phyloP scores from a whole-genome alignment of 2,797 vertebrate species.

The Dicrostonyx torquatus region DNA sequence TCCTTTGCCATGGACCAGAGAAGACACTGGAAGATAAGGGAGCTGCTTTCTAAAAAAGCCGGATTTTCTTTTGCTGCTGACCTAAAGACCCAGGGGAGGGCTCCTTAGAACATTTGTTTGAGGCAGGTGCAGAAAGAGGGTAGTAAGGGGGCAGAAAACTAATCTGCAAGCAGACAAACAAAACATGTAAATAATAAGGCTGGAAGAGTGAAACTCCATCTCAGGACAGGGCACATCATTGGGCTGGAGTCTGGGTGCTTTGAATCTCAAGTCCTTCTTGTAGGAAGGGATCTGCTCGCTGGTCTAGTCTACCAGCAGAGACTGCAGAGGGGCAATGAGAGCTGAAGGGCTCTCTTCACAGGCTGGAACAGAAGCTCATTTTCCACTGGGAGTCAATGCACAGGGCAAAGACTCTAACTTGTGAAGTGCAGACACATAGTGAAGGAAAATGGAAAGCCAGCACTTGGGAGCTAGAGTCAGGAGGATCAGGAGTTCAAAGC shows the following conservation, averaged over 20 bases:
- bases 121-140: neutral
- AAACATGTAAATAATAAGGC: neutral
- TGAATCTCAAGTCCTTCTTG: neutral
- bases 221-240: neutral
- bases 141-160: slow-evolving; percentile 2
- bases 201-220: neutral
- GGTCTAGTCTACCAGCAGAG: neutral
- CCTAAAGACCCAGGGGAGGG: neutral
- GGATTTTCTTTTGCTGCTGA: neutral
- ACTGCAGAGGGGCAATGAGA: neutral
- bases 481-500: neutral
- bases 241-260: neutral
- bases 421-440: neutral
- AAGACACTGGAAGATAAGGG: neutral
- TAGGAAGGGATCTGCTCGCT: neutral
- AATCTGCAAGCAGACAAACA: neutral
- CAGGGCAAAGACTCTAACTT: neutral
- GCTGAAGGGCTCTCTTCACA: neutral
- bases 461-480: neutral
- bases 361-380: neutral
- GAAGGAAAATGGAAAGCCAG: neutral
- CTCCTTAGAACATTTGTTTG: neutral
- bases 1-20: neutral
- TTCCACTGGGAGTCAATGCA: neutral
- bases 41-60: neutral